Evolutionary conservation across 2,797 vertebrate species (phyloP).

Genomic region (Gymnoscopelus microlampas): DNA sequence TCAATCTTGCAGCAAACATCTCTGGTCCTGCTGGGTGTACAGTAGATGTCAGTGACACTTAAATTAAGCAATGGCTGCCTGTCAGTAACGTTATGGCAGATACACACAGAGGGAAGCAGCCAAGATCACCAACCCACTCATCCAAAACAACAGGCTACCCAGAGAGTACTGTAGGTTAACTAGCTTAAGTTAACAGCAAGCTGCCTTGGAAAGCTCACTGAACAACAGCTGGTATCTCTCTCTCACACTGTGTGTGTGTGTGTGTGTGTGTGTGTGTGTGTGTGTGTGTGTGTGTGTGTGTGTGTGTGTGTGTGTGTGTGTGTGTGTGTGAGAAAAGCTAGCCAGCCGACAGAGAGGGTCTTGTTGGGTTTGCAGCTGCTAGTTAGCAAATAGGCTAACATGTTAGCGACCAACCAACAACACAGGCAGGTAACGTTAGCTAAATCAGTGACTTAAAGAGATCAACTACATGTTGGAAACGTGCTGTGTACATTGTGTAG

Average conservation of each 20-base stretch:
- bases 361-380: too few species aligned
- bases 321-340: too few species aligned
- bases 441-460: too few species aligned
- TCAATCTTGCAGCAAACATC: not conserved
- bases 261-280: too few species aligned
- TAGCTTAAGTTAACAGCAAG: not conserved
- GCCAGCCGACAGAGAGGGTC: too few species aligned
- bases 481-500: too few species aligned
- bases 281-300: too few species aligned
- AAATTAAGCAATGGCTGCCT: not conserved
- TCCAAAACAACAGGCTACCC: not conserved
- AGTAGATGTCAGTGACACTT: not conserved
- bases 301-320: too few species aligned
- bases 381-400: too few species aligned
- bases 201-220: not conserved
- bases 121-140: not conserved
- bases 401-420: too few species aligned
- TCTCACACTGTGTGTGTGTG: not conserved
- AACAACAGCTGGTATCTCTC: not conserved
- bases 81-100: constrained; percentile 4
- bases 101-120: not conserved
- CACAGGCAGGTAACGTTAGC: too few species aligned
- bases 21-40: not conserved
- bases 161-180: not conserved
- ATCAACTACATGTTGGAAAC: too few species aligned